Percentiles rank a stretch among this genome's conserved stretches.
phyloP scores from a whole-genome alignment of 2,888 invertebrate genomes.

The Sphaerophoria taeniata region DNA sequence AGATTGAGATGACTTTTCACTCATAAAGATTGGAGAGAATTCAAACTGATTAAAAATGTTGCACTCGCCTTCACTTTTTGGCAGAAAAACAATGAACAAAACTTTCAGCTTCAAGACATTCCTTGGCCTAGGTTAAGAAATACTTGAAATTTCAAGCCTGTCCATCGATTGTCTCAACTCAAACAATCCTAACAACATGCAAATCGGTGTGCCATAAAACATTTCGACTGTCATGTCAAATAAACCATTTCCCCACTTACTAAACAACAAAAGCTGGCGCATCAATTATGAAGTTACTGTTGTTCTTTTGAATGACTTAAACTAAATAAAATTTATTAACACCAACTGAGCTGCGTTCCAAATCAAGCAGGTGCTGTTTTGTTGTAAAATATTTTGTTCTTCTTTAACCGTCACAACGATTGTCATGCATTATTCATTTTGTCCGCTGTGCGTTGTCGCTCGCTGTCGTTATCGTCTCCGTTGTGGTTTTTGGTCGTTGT shows the following conservation, averaged over 20 bases:
- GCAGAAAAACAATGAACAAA: too few relatives aligned
- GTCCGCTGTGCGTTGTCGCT: background rate
- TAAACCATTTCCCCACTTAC: slow-evolving; percentile 14
- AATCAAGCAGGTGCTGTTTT: slow-evolving; percentile 54
- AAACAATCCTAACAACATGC: background rate
- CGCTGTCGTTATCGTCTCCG: background rate
- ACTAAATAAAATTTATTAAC: slow-evolving; percentile 51
- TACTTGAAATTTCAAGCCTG: background rate
- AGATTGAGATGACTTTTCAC: background rate
- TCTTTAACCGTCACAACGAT: slow-evolving; percentile 8
- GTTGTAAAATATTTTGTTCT: slow-evolving; percentile 8
- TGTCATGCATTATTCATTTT: slow-evolving; percentile 64
- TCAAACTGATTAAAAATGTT: too few relatives aligned
- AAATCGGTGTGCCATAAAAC: background rate
- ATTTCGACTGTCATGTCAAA: background rate
- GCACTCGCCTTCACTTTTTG: too few relatives aligned
- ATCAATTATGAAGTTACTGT: slow-evolving; percentile 37
- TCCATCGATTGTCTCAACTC: background rate
- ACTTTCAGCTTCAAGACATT: background rate
- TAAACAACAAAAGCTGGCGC: slow-evolving; percentile 13
- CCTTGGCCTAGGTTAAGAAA: background rate
- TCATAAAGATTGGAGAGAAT: too few relatives aligned
- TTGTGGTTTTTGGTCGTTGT: background rate
- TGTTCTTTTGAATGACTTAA: slow-evolving; percentile 23
- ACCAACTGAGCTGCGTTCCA: slow-evolving; percentile 65